These are phyloP conservation scores for Fringilla coelebs DNA, from an alignment of 2,797 vertebrate genomes.

Conservation along the genomic window DNA sequence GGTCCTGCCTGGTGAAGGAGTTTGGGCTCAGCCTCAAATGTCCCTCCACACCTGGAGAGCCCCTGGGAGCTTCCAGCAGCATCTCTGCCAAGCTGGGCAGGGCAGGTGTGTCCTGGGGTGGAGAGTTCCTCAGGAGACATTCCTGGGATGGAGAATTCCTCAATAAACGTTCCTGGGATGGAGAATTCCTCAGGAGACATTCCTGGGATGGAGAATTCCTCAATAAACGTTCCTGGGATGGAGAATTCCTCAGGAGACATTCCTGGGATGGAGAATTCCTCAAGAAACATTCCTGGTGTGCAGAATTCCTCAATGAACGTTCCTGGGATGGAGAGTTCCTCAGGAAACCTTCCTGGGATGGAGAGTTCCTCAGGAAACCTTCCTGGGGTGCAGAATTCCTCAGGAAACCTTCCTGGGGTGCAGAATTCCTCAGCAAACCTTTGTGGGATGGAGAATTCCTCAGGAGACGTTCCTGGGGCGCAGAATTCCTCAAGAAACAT, in stretches of 20 bases:
- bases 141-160: neutral
- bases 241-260: neutral
- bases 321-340: neutral
- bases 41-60: neutral
- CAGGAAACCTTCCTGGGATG: neutral
- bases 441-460: neutral
- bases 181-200: neutral
- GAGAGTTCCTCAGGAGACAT: neutral
- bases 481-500: neutral
- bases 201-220: neutral
- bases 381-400: neutral
- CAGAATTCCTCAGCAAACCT: neutral
- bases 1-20: neutral
- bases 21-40: fast-evolving
- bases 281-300: fast-evolving
- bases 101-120: neutral
- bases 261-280: neutral
- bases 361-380: neutral
- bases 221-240: neutral
- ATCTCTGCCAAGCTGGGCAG: neutral
- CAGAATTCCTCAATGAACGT: neutral
- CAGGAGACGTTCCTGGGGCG: neutral
- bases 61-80: neutral
- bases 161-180: neutral
- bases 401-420: neutral